Conservation (phyloP, 2,888 invertebrate genomes). For the Masnerella sp. region DNA sequence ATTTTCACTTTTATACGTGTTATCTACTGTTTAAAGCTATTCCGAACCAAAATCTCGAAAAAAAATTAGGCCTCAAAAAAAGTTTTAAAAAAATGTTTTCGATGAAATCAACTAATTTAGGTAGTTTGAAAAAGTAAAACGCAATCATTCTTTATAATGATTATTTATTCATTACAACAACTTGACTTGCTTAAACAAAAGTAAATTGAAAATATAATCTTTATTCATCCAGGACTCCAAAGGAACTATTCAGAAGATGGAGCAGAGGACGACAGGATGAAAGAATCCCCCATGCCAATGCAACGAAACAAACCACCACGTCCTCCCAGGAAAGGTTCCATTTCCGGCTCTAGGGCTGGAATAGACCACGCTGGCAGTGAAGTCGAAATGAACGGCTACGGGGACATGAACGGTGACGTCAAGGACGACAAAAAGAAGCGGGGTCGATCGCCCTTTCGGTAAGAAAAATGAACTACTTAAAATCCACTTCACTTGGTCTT, state of each 20-base stretch:
- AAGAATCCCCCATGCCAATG: slow-evolving; percentile 77
- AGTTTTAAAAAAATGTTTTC: too few species aligned
- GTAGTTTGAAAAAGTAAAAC: too few species aligned
- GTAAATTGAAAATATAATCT: not conserved
- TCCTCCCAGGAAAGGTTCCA: slow-evolving; percentile 87
- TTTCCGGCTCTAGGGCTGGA: slow-evolving; percentile 71
- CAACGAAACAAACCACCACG: slow-evolving; percentile 80
- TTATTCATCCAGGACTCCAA: slow-evolving; percentile 81
- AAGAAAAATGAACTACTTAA: too few species aligned
- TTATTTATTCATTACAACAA: too few species aligned
- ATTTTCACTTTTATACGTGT: too few species aligned
- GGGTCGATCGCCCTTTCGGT: slow-evolving; percentile 95
- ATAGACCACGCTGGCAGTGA: slow-evolving; percentile 88
- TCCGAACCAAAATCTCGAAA: too few species aligned
- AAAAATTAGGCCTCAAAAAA: too few species aligned
- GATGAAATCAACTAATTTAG: too few species aligned
- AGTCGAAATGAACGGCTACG: slow-evolving; percentile 85
- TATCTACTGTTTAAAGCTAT: too few species aligned
- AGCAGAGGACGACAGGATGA: slow-evolving; percentile 84
- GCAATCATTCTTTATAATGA: too few species aligned
- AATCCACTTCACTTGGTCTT: not conserved
- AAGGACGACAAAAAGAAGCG: slow-evolving; percentile 87
- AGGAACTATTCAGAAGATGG: slow-evolving; percentile 91
- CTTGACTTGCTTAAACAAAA: too few species aligned
- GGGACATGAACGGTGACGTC: slow-evolving; percentile 81